A percentile compares a stretch with the other conserved stretches of the same genome.
These are phyloP conservation scores for Hirudinaria manillensis DNA, from an alignment of 2,888 invertebrate genomes.

Conservation along the genomic window DNA sequence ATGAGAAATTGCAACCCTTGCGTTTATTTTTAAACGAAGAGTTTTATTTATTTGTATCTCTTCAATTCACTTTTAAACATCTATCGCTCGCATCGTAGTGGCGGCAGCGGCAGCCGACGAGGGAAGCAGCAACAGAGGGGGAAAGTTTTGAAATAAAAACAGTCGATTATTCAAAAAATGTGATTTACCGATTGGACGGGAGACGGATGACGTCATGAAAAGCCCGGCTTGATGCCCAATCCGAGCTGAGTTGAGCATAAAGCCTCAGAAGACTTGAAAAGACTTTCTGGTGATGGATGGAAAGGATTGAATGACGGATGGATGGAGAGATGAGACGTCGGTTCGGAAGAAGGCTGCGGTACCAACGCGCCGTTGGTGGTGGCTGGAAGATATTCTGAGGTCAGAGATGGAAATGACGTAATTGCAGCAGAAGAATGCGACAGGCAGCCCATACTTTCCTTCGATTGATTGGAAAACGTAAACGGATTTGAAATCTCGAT, in stretches of 20 bases:
- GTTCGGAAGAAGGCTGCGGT: constrained; percentile 8
- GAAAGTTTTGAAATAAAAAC: neutral
- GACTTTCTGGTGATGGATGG: neutral
- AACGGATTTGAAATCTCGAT: constrained; percentile 27
- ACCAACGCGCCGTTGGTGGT: neutral
- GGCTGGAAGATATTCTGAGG: neutral
- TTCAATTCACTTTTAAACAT: too few species aligned
- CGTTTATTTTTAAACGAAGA: too few species aligned
- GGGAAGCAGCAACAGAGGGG: neutral
- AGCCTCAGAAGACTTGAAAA: constrained; percentile 12
- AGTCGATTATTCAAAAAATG: constrained; percentile 4
- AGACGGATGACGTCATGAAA: constrained; percentile 5
- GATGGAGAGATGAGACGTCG: constrained; percentile 12
- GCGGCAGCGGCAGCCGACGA: neutral
- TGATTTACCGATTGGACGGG: constrained; percentile 12
- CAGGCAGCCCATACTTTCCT: neutral
- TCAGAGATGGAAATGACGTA: neutral
- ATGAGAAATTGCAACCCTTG: too few species aligned
- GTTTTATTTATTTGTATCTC: too few species aligned
- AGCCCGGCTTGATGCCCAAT: neutral
- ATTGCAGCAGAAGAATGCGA: constrained; percentile 1
- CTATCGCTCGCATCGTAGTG: neutral
- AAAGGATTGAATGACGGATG: constrained; percentile 11
- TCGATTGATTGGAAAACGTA: neutral
- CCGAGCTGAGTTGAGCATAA: neutral